Evolutionary conservation across 2,797 vertebrate species (phyloP).

Genomic region (Lemur catta): DNA sequence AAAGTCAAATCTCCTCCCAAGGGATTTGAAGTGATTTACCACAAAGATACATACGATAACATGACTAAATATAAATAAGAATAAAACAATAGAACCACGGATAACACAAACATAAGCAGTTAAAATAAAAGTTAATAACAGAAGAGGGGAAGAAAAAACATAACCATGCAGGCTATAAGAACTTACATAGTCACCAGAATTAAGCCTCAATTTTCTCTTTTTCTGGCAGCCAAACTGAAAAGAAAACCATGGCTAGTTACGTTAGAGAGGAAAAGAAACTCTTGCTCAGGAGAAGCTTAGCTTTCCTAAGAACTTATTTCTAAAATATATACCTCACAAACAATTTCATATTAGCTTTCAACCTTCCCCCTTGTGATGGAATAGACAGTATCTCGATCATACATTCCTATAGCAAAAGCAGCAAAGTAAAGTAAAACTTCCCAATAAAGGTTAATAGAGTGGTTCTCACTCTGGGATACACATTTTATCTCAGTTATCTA

Average conservation of each 20-base stretch:
- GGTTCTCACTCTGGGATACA: background rate
- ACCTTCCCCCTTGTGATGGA: background rate
- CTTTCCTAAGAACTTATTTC: background rate
- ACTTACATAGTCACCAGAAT: background rate
- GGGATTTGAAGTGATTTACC: background rate
- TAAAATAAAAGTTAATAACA: constrained; percentile 18
- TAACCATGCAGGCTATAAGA: background rate
- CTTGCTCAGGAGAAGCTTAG: background rate
- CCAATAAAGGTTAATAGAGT: background rate
- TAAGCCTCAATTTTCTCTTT: background rate
- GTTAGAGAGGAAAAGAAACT: background rate
- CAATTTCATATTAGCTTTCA: background rate
- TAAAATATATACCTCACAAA: background rate
- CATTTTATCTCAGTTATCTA: background rate
- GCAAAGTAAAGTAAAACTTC: background rate
- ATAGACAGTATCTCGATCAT: background rate
- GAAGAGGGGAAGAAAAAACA: background rate
- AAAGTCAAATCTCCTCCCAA: background rate
- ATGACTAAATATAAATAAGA: background rate
- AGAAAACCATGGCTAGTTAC: background rate
- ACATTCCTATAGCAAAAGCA: background rate
- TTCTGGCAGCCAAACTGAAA: background rate
- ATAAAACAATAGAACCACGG: background rate
- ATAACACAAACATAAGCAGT: background rate
- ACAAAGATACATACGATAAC: background rate